Evolutionary conservation across 2,888 invertebrate genomes (phyloP), one percentile per base, ranked within the genome.

Genomic region (Leucophenga montana): DNA sequence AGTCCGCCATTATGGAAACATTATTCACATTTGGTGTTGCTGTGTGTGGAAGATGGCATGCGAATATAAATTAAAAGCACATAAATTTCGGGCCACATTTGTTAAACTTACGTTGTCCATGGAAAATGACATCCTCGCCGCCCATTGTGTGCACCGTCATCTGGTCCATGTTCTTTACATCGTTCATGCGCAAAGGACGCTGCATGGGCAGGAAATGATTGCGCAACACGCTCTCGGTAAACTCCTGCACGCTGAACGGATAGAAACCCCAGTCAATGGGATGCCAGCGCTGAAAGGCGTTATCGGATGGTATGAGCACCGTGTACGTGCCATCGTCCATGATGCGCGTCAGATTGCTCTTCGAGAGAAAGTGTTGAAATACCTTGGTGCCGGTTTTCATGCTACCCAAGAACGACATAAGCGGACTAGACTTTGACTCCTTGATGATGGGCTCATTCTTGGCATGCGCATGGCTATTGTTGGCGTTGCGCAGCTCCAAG

Each of bases 221-320:
- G 75, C 91, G 89, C 78, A 92, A 90, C 68, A 92, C 89, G 80
- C 89, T 90, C 82, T 92, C 92, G 14, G 92, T 92, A 84, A 92
- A 92, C 80, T 92, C 92, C 50, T 91, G 91, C 65, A 92, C 92
- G 78, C 92, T 91, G 84, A 92, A 92, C 4, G 92, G 92, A 86
- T 92, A 92, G 88, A 92, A 92, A 59, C 92, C 92, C 92, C 92
- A 92, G 85, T 92, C 92, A 77, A 92, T 92, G 68, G 92, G 92
- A 86, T 92, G 92, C 92, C 92, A 92, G 73, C 92, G 88, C 83
- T 92, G 92, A 83, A 92, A 92, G 71, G 92, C 92, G 84, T 91
- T 91, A 85, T 92, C 92, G 68, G 91, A 91, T 67, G 92, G 92
- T 74, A 92, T 91, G 73, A 92, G 90, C 14, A 92, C 91, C 44